Conservation (phyloP, 2,888 invertebrate species). For the Busseola fusca region DNA sequence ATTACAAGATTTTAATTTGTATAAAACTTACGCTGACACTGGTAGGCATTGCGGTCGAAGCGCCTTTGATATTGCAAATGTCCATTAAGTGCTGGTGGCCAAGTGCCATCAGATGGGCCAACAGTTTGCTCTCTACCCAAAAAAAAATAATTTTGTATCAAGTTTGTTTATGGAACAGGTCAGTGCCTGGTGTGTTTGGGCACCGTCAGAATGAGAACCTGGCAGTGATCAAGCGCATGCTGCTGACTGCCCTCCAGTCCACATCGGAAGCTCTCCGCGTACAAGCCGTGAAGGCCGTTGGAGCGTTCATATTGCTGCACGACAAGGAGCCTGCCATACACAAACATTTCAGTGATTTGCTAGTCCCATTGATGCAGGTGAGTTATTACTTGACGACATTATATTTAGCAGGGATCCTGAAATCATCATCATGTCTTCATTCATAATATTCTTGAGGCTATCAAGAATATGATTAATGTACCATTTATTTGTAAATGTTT, state of each 20-base stretch:
- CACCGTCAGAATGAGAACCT: constrained; percentile 97
- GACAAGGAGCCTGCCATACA: constrained; percentile 97
- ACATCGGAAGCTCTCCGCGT: constrained; percentile 92
- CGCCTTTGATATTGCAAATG: not conserved
- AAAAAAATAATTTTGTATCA: not conserved
- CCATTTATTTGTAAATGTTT: not conserved
- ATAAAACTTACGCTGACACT: not conserved
- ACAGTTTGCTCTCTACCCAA: no score
- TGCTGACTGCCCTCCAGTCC: constrained; percentile 94
- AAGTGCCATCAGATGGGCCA: not conserved
- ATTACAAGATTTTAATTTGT: constrained; percentile 5
- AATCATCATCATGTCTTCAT: not conserved
- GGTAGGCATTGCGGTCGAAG: not conserved
- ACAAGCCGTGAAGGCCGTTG: constrained; percentile 95
- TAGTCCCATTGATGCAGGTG: constrained; percentile 93
- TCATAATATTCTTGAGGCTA: no score
- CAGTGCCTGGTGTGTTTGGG: constrained; percentile 99
- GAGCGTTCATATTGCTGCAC: constrained; percentile 96
- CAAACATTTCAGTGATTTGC: constrained; percentile 95
- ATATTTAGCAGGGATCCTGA: not conserved
- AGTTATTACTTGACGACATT: constrained; percentile 42
- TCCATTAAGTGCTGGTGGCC: not conserved
- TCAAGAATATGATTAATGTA: not conserved
- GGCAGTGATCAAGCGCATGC: constrained; percentile 98
- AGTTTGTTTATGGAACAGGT: constrained; percentile 83